phyloP scores from a whole-genome alignment of 2,797 vertebrate species.

The Pseudopleuronectes americanus region DNA sequence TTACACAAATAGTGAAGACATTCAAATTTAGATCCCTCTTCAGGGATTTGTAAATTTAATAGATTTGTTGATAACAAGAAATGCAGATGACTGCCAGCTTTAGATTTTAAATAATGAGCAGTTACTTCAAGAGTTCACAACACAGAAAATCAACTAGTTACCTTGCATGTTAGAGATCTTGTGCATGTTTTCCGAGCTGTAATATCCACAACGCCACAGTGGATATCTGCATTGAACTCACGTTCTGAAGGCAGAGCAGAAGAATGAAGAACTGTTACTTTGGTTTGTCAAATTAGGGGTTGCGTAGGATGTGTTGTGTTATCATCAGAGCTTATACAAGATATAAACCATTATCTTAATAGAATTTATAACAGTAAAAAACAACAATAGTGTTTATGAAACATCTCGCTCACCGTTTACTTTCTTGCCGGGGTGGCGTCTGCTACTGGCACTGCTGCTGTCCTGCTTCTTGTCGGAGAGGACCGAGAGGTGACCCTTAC shows the following conservation, averaged over 20 bases:
- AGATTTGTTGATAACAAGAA: no score
- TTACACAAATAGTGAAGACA: neutral
- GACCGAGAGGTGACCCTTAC: slow-evolving; percentile 94
- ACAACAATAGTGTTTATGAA: no score
- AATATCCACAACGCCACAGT: slow-evolving; percentile 97
- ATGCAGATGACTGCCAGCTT: no score
- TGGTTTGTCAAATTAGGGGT: slow-evolving; percentile 9
- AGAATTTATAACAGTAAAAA: no score
- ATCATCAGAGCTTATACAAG: neutral
- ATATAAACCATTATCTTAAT: neutral
- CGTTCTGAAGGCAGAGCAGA: slow-evolving; percentile 85
- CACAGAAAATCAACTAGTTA: slow-evolving; percentile 43
- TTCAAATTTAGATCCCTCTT: neutral
- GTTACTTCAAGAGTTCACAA: neutral
- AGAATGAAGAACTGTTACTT: slow-evolving; percentile 9
- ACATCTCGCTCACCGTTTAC: slow-evolving; percentile 88
- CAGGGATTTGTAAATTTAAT: no score
- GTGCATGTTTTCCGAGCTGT: slow-evolving; percentile 98
- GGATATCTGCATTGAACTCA: slow-evolving; percentile 98
- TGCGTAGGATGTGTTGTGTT: neutral
- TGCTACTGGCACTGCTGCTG: slow-evolving; percentile 89
- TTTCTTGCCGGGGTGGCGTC: slow-evolving; percentile 95
- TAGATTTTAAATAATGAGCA: neutral
- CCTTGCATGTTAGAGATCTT: slow-evolving; percentile 99
- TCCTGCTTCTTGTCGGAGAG: slow-evolving; percentile 90